Evolutionary conservation across 2,888 invertebrate species (phyloP).

Genomic region (Podotricha telesiphe): DNA sequence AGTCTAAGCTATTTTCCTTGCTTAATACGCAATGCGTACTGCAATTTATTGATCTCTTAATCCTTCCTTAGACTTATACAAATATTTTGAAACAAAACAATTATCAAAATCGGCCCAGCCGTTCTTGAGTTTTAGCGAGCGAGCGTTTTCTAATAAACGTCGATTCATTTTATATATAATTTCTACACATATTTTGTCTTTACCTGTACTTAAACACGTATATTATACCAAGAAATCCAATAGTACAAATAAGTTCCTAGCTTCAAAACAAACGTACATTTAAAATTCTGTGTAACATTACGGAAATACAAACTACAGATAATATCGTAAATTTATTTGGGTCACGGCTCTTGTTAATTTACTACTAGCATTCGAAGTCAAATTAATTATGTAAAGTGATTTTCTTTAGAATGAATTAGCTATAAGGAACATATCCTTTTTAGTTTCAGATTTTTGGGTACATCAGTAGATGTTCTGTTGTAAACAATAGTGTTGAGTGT

Average conservation of each 20-base stretch:
- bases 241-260: neutral
- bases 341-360: constrained; percentile 11
- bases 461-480: no score
- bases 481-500: neutral
- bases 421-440: neutral
- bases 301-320: constrained; percentile 3
- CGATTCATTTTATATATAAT: no score
- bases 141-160: no score
- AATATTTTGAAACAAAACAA: no score
- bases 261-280: constrained; percentile 7
- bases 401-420: neutral
- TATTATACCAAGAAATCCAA: neutral
- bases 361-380: constrained; percentile 8
- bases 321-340: constrained; percentile 11
- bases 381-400: constrained; percentile 6
- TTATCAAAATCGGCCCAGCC: no score
- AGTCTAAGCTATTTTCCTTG: no score
- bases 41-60: no score
- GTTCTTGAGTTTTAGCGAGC: no score
- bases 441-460: neutral
- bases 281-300: neutral
- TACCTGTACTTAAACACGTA: no score
- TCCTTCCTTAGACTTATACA: no score
- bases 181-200: no score
- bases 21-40: no score